These are phyloP conservation scores for Pentalonia nigronervosa DNA, from an alignment of 1,140 invertebrate genomes.

Conservation along the genomic window DNA sequence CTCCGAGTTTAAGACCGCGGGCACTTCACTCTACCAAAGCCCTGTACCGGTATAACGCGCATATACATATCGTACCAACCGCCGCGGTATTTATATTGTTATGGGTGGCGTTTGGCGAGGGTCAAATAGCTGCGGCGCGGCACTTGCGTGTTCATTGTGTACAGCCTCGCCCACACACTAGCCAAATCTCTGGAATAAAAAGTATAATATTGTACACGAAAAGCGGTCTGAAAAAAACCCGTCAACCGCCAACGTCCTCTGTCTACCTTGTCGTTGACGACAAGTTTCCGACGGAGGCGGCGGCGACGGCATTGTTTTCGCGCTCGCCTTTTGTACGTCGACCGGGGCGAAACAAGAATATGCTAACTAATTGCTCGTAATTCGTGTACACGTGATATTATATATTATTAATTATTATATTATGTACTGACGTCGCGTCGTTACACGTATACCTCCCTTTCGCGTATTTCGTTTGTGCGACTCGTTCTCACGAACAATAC, in stretches of 20 bases:
- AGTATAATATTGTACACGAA: not conserved
- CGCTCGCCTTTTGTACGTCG: not conserved
- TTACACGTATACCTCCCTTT: not conserved
- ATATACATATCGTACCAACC: not conserved
- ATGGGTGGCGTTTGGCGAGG: not conserved
- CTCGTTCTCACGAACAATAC: not conserved
- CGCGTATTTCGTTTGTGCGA: not conserved
- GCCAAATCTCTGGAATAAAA: not conserved
- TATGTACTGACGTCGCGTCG: not conserved
- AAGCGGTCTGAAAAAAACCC: not conserved
- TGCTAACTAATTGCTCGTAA: slow-evolving; percentile 56
- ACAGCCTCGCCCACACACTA: no score
- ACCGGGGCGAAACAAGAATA: not conserved
- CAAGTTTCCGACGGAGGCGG: not conserved
- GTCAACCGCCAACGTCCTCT: not conserved
- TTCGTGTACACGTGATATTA: not conserved
- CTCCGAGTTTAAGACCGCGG: not conserved
- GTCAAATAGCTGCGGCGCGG: not conserved
- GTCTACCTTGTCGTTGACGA: not conserved
- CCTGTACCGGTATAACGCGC: no score
- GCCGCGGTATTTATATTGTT: not conserved
- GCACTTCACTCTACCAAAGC: not conserved
- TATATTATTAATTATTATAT: not conserved
- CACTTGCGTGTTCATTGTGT: slow-evolving; percentile 28
- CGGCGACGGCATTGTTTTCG: slow-evolving; percentile 12